Base-by-base conservation (phyloP, 1,140 invertebrate species). In the Drosophila grimshawi region DNA sequence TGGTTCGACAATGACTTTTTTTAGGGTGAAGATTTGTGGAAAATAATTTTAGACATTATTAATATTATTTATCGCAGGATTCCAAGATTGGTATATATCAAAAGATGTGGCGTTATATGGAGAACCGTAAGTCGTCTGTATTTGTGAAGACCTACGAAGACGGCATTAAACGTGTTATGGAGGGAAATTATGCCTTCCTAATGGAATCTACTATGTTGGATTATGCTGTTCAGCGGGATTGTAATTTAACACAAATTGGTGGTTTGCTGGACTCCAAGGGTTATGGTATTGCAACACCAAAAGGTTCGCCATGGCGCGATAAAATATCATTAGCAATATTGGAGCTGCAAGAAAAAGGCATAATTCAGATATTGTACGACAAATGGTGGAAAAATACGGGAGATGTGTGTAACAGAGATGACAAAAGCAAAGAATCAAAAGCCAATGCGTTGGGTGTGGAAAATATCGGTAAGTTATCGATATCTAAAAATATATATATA, bases 141-240 rank as follows among this genome's bases (percentile, higher is more conserved):
- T 97, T 98, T 82, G 97, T 98, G 0, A 95, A 95, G 11, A 96
- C 95, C 0, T 98, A 98, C 90, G 97, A 98, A 80, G 96, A 98
- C 86, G 98, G 98, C 4, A 95, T 98, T 3, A 94, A 95, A 86
- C 93, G 96, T 52, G 97, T 99, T 0, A 92, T 98, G 49, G 94
- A 95, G 56, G 97, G 98, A 0, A 97, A 99, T 89, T 99, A 99
- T 91, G 99, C 99, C 0, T 99, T 99, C 92, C 94, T 99, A 27
- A 99, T 99, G 97, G 99, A 99, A 93, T 99, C 98, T 0, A 99
- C 98, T 0, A 99, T 99, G 95, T 93, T 99, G 55, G 99, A 99
- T 92, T 99, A 98, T 90, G 96, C 96, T 0, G 97, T 98, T 1
- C 98, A 99, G 93, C 94, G 98, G 56, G 97, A 99, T 91, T 99